A percentile compares a stretch with the other conserved stretches of the same genome.
Evolutionary conservation across 2,113 vertebrate genomes (phyloP).

Genomic region (Tichodroma muraria): DNA sequence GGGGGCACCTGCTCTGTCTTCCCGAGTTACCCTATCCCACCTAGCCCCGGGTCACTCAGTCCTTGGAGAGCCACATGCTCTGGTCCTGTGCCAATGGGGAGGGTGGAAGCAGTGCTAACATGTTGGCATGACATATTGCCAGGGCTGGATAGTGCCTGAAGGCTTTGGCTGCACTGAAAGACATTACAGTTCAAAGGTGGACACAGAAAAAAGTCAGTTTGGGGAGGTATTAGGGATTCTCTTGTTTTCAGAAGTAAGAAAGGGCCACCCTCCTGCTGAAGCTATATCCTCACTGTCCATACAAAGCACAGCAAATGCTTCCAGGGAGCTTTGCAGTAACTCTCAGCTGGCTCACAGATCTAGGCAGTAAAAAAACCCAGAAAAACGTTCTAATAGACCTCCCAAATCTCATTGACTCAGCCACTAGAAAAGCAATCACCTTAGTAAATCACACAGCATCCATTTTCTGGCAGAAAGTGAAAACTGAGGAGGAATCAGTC

Average conservation of each 20-base stretch:
- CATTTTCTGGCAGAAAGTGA: background rate
- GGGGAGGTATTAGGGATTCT: background rate
- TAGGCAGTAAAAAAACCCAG: background rate
- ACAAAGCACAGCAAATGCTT: background rate
- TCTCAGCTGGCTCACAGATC: background rate
- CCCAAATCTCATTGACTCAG: background rate
- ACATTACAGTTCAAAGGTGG: background rate
- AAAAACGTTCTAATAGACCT: background rate
- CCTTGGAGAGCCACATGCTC: background rate
- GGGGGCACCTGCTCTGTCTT: background rate
- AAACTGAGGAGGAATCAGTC: background rate
- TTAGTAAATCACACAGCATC: background rate
- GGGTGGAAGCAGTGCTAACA: background rate
- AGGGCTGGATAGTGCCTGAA: background rate
- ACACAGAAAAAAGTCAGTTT: background rate
- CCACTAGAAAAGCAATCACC: background rate
- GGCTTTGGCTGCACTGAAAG: background rate
- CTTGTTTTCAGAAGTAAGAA: background rate
- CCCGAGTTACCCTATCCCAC: background rate
- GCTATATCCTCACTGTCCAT: background rate
- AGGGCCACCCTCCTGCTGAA: background rate
- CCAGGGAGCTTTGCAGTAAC: background rate
- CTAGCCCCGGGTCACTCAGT: background rate
- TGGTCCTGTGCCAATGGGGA: background rate
- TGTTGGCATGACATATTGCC: background rate